phyloP scores from a whole-genome alignment of 2,888 invertebrate species.

The Tetramorium bicarinatum region DNA sequence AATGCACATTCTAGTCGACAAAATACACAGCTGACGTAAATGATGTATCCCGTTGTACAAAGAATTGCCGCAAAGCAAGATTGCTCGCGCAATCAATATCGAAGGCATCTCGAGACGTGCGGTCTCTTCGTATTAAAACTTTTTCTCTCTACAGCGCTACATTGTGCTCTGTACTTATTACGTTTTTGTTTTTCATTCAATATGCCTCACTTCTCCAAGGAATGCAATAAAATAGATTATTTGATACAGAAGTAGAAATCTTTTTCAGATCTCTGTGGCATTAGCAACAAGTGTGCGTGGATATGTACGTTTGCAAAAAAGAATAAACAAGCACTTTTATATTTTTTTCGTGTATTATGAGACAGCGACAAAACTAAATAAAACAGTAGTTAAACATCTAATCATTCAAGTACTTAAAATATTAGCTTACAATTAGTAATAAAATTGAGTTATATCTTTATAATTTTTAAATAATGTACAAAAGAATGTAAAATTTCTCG shows the following conservation, averaged over 20 bases:
- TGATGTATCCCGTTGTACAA: constrained; percentile 23
- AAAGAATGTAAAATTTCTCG: neutral
- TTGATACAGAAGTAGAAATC: neutral
- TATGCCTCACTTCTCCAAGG: neutral
- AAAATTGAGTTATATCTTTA: neutral
- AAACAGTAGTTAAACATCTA: neutral
- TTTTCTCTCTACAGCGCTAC: neutral
- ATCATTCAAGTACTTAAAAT: neutral
- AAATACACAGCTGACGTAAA: constrained; percentile 32
- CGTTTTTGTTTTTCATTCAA: neutral
- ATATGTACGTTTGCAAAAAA: neutral
- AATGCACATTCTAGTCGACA: neutral
- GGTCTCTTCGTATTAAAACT: neutral
- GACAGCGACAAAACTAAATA: neutral
- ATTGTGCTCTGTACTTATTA: constrained; percentile 19
- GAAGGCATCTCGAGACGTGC: neutral
- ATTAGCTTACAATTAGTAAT: neutral
- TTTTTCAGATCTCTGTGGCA: too few species aligned
- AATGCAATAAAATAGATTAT: neutral
- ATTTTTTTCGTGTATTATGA: neutral
- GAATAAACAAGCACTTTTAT: neutral
- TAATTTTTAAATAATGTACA: neutral
- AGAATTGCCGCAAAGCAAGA: constrained; percentile 9
- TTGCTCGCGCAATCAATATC: neutral
- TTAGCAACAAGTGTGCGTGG: neutral